Percentiles rank a stretch among this genome's conserved stretches.
Evolutionary conservation across 2,113 vertebrate genomes (phyloP).

Genomic region (Holacanthus passer): DNA sequence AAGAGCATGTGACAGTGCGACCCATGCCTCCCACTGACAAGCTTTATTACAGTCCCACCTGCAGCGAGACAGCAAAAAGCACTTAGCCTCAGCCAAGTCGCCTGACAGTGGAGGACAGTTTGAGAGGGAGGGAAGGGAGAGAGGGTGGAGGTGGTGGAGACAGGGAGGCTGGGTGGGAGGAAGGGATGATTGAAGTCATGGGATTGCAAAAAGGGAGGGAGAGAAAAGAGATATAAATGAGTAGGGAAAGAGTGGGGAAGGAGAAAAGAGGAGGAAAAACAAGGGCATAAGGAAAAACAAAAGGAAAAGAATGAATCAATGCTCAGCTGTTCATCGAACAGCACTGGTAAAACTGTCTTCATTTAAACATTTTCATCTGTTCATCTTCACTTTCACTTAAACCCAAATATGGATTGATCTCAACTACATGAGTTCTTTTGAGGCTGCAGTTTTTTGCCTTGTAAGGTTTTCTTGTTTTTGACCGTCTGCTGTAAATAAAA

Average conservation of each 20-base stretch:
- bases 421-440: not conserved
- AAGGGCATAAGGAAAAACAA: not conserved
- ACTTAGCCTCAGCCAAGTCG: constrained; percentile 78
- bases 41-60: constrained; percentile 83
- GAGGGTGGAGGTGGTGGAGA: constrained; percentile 25
- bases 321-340: not conserved
- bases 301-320: not conserved
- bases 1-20: constrained; percentile 79
- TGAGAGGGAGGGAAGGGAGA: constrained; percentile 35
- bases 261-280: not conserved
- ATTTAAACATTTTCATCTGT: not conserved
- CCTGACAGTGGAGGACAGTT: constrained; percentile 67
- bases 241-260: too few relatives aligned
- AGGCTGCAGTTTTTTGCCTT: not conserved
- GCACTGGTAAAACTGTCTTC: not conserved
- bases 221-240: constrained; percentile 4
- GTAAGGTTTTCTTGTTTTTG: not conserved
- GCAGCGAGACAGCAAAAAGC: constrained; percentile 81
- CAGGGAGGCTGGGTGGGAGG: constrained; percentile 11
- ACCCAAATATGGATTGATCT: not conserved
- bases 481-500: constrained; percentile 11
- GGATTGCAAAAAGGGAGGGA: constrained; percentile 9
- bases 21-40: constrained; percentile 77
- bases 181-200: constrained; percentile 53
- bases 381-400: not conserved